These are phyloP conservation scores for Enteromius mattozi DNA, from an alignment of 2,797 vertebrate species.

Conservation along the genomic window DNA sequence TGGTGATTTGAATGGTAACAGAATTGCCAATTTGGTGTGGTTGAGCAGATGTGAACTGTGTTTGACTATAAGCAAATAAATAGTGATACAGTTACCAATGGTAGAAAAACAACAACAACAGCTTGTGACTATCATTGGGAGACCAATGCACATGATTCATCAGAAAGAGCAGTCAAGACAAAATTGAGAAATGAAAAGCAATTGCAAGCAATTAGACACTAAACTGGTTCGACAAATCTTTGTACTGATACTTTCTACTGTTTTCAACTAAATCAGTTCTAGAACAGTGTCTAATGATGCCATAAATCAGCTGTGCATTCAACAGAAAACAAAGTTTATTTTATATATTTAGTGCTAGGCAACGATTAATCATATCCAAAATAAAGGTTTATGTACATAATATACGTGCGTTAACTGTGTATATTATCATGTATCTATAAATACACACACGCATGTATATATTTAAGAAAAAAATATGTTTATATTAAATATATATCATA, in stretches of 20 bases:
- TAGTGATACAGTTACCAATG: neutral
- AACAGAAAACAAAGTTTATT: neutral
- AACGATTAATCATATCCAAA: too few species aligned
- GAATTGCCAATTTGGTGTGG: neutral
- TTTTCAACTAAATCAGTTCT: neutral
- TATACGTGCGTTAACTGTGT: too few species aligned
- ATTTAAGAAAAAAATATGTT: too few species aligned
- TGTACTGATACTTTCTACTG: neutral
- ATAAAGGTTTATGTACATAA: too few species aligned
- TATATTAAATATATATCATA: too few species aligned
- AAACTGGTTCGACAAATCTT: neutral
- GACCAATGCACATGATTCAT: neutral
- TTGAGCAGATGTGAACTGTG: neutral
- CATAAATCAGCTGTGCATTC: neutral
- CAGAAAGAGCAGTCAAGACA: neutral
- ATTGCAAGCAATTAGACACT: neutral
- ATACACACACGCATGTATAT: too few species aligned
- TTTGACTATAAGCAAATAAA: constrained; percentile 15
- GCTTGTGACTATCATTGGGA: neutral
- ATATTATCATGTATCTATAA: too few species aligned
- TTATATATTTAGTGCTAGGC: neutral
- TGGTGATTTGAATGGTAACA: neutral
- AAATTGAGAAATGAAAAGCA: neutral
- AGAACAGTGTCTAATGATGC: neutral
- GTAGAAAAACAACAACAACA: neutral